Evolutionary conservation across 1,140 invertebrate genomes (phyloP), one percentile per base, ranked within the genome.

Genomic region (Drosophila burlai): DNA sequence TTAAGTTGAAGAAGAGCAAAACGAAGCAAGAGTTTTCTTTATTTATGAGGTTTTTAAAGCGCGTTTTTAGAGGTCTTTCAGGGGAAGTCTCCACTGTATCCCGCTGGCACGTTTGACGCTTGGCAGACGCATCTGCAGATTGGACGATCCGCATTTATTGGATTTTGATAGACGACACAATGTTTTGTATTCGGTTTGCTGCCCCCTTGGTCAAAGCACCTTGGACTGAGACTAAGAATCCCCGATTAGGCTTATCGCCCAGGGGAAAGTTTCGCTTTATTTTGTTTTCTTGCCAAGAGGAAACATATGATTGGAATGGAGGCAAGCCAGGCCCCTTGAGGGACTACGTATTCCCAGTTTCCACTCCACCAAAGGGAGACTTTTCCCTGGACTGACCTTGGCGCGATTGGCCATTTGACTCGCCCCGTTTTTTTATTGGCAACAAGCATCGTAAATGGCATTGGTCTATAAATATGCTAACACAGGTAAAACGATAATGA

Each of bases 1-100:
- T 90, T 90, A 90, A 90, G 85, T 89, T 89, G 63, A 89, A 69
- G 47, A 82, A 80, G 68, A 90, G 80, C 82, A 91, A 75, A 83
- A 74, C 40, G 36, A 75, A 60, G 5, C 29, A 1, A 3, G 11
- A 29, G 46, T 80, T 46, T 63, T 1, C 6, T n/a, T 58, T 11
- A 8, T 2, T 55, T 38, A 3, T 6, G 9, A 4, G 13, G 31
- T 15, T 21, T 36, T n/a, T n/a, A n/a, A n/a, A n/a, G n/a, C n/a
- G n/a, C n/a, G n/a, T n/a, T n/a, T 10, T 15, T 0, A n/a, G 0
- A 4, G 13, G 29, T n/a, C 2, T 34, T 36, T 21, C 4, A 3
- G 16, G 1, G n/a, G 24, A n/a, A 18, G 26, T 15, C 4, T 8
- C 10, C 8, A 52, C 59, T 76, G 60, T 59, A 13, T 11, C n/a